phyloP scores from a whole-genome alignment of 2,888 invertebrate genomes.

The Caenorhabditis japonica region DNA sequence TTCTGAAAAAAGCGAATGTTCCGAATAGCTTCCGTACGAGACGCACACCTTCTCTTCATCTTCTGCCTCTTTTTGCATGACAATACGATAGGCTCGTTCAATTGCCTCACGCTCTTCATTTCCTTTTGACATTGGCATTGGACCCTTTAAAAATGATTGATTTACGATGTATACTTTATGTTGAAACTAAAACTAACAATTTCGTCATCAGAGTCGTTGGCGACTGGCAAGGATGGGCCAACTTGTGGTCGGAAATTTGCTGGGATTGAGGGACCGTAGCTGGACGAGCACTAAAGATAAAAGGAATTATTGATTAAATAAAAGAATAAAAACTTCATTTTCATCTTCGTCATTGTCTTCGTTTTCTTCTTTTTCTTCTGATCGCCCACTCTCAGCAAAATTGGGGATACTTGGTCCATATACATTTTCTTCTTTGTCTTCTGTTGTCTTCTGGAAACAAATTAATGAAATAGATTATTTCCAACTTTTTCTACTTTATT shows the following conservation, averaged over 20 bases:
- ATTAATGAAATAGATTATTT: too few relatives aligned
- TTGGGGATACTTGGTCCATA: neutral
- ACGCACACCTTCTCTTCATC: slow-evolving; percentile 50
- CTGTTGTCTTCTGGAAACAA: too few relatives aligned
- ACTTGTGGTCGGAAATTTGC: slow-evolving; percentile 22
- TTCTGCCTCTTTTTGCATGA: slow-evolving; percentile 44
- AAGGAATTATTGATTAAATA: too few relatives aligned
- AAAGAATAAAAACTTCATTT: too few relatives aligned
- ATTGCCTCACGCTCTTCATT: slow-evolving; percentile 39
- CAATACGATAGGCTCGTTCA: slow-evolving; percentile 28
- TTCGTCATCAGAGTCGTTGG: slow-evolving; percentile 53
- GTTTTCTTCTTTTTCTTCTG: neutral
- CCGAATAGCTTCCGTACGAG: too few relatives aligned
- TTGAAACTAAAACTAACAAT: slow-evolving; percentile 29
- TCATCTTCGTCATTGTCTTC: slow-evolving; percentile 10
- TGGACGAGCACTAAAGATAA: slow-evolving; percentile 5
- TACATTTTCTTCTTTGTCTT: neutral
- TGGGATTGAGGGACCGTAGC: slow-evolving; percentile 44
- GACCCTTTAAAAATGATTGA: slow-evolving; percentile 31
- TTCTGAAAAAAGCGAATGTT: slow-evolving; percentile 30
- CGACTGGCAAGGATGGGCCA: slow-evolving; percentile 28
- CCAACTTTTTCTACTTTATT: neutral
- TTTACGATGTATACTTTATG: neutral
- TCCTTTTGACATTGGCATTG: slow-evolving; percentile 43
- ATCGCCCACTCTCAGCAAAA: too few relatives aligned